A percentile compares a stretch with the other conserved stretches of the same genome.
phyloP scores from a whole-genome alignment of 2,113 vertebrate species.

The Antigone vipio region DNA sequence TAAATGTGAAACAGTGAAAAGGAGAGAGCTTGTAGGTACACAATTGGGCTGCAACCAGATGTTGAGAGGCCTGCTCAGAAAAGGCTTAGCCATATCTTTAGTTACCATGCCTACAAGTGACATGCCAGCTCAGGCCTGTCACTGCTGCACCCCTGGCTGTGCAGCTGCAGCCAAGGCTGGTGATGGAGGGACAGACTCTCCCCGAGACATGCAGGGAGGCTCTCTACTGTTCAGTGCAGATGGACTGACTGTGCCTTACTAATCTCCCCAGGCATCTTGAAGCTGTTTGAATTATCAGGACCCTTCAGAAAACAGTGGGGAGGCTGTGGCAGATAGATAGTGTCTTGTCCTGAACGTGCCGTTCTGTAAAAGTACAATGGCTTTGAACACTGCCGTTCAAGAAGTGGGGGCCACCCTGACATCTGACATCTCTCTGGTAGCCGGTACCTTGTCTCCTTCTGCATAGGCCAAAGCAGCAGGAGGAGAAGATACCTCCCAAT shows the following conservation, averaged over 20 bases:
- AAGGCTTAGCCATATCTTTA: neutral
- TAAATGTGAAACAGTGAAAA: neutral
- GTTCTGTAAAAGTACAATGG: neutral
- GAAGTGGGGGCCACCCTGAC: neutral
- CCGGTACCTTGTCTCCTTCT: neutral
- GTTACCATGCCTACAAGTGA: neutral
- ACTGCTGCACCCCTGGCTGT: neutral
- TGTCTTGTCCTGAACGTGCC: neutral
- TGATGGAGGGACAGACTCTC: neutral
- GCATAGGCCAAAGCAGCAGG: neutral
- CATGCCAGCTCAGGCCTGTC: neutral
- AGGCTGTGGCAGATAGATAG: neutral
- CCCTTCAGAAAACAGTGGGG: neutral
- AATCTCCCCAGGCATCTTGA: neutral
- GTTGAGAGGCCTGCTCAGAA: neutral
- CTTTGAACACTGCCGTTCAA: neutral
- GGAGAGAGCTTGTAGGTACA: neutral
- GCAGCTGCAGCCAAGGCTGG: neutral
- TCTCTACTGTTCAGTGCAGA: neutral
- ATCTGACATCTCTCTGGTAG: neutral
- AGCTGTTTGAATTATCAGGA: neutral
- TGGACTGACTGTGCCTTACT: neutral
- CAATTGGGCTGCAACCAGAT: neutral
- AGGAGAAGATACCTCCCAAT: neutral
- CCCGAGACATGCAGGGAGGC: rapidly evolving